Percentiles rank a stretch among this genome's conserved stretches.
Conservation (phyloP, 2,113 vertebrate genomes). For the Poeciliopsis turrubarensis region DNA sequence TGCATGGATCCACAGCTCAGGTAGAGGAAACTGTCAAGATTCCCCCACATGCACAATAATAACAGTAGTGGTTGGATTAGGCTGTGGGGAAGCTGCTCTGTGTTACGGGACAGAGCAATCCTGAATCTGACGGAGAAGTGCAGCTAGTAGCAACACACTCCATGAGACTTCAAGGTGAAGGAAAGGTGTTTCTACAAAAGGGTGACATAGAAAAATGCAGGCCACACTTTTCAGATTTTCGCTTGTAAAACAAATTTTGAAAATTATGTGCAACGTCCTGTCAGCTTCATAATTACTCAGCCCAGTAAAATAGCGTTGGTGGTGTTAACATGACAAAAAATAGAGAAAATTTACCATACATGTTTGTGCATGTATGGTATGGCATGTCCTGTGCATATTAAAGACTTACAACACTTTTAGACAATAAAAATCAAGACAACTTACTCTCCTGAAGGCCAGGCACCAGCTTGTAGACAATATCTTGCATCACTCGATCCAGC, state of each 20-base stretch:
- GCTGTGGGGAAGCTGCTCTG: no score
- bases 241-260: neutral
- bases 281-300: neutral
- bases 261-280: neutral
- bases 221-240: neutral
- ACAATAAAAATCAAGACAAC: constrained; percentile 52
- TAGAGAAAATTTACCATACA: neutral
- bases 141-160: neutral
- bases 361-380: neutral
- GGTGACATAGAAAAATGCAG: neutral
- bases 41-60: no score
- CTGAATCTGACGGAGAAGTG: no score
- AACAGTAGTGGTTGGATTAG: no score
- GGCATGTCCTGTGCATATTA: neutral
- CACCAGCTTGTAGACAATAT: constrained; percentile 97
- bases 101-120: no score
- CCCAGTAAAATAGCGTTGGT: neutral
- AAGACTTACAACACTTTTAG: neutral
- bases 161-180: neutral
- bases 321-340: neutral
- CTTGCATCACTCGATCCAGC: constrained; percentile 97
- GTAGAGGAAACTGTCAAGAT: no score
- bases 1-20: neutral
- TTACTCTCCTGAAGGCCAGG: constrained; percentile 95
- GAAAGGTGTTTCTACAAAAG: neutral